Evolutionary conservation across 2,797 vertebrate species (phyloP), one percentile per base, ranked within the genome.

Genomic region (Eurystomus glaucurus): DNA sequence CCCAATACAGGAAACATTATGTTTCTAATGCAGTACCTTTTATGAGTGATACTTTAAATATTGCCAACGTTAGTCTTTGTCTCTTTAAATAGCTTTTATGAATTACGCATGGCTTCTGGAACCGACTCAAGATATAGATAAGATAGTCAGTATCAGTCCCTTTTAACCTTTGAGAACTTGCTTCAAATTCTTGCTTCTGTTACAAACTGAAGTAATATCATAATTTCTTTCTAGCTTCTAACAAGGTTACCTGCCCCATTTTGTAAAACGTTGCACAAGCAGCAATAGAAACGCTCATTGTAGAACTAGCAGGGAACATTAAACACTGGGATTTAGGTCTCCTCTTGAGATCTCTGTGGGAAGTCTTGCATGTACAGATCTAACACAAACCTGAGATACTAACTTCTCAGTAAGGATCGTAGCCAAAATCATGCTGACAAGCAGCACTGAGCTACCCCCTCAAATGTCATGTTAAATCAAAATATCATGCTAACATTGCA

Each of bases 381-480:
- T 86, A 78, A 88, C 46, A 84, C 43, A 90, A 82, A 85, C 78
- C 60, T 28, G n/a, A 90, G 52, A 66, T 28, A 85, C 51, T 52
- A 83, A 39, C 48, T 41, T 77, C 78, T 68, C 81, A 52, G 50
- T 58, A 85, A 85, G 58, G 35, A 51, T 0, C 62, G 77, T 2
- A 41, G 50, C 45, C 22, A 65, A 94, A 93, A 90, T 81, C 58
- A 71, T 18, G 19, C 25, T 71, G 93, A 96, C 92, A 93, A 64
- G 80, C 85, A 94, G 80, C 76, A 78, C 72, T 39, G 80, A 90
- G 51, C 69, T 86, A 86, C 77, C 35, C 51, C 45, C 91, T 86
- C 50, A 90, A 81, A 58, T 33, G 79, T 86, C 94, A 95, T 9
- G n/a, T 90, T 84, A 81, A 86, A 95, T 97, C 78, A 95, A 95